Conservation (phyloP, 2,113 vertebrate genomes). For the Cyanoramphus novaezelandiae region DNA sequence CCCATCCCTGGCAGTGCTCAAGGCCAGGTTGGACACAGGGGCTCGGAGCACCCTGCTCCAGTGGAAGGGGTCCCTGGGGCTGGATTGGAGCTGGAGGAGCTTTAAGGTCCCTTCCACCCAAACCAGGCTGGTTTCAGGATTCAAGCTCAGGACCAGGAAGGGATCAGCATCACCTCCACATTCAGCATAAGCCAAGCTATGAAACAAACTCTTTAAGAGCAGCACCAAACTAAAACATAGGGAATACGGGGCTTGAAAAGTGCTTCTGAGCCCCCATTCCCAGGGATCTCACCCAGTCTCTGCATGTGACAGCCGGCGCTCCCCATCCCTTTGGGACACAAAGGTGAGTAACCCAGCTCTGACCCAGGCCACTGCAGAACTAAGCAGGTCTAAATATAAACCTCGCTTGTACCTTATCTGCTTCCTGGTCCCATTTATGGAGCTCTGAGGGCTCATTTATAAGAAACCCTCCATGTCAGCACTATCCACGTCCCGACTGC, state of each 20-base stretch:
- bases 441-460: accelerated
- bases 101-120: neutral
- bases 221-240: too few species aligned
- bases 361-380: neutral
- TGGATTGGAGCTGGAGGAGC: too few species aligned
- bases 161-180: neutral
- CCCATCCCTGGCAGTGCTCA: too few species aligned
- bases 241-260: accelerated
- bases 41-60: neutral
- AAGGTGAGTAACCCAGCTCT: neutral
- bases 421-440: accelerated
- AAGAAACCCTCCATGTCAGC: neutral
- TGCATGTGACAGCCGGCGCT: accelerated
- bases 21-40: too few species aligned
- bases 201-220: neutral
- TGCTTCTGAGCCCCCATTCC: accelerated
- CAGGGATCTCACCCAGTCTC: accelerated
- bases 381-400: neutral
- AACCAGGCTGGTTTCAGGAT: neutral
- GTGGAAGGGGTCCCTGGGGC: neutral
- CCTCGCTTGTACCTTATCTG: neutral
- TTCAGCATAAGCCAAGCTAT: accelerated
- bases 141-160: neutral
- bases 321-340: too few species aligned
- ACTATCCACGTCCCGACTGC: accelerated